A percentile compares a stretch with the other conserved stretches of the same genome.
phyloP scores from a whole-genome alignment of 1,140 invertebrate genomes.

The Pseudomyrmex sp. region DNA sequence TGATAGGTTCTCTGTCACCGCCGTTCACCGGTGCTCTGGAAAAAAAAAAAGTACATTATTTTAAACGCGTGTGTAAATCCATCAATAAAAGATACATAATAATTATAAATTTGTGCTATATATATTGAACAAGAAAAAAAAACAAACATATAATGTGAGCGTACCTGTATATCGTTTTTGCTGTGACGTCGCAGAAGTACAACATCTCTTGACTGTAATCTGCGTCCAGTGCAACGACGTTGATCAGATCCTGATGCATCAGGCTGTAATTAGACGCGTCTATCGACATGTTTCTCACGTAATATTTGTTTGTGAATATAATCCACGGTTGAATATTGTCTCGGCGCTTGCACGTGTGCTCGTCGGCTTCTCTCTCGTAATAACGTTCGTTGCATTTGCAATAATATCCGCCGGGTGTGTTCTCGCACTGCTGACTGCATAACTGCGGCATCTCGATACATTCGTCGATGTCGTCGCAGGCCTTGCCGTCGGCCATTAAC shows the following conservation, averaged over 20 bases:
- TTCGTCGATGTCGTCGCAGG: slow-evolving; percentile 97
- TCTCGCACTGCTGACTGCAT: slow-evolving; percentile 98
- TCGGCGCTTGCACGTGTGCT: slow-evolving; percentile 95
- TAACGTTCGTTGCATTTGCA: slow-evolving; percentile 98
- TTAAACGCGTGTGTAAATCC: too few species aligned
- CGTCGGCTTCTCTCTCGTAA: slow-evolving; percentile 94
- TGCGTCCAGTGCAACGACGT: slow-evolving; percentile 98
- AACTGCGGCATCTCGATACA: slow-evolving; percentile 95
- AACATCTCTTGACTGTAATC: slow-evolving; percentile 93
- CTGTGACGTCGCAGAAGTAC: slow-evolving; percentile 98
- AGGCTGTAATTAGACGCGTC: slow-evolving; percentile 95
- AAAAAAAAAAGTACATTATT: too few species aligned
- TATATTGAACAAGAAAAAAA: not conserved
- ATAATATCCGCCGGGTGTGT: slow-evolving; percentile 97
- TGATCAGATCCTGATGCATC: slow-evolving; percentile 97
- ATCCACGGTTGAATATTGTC: slow-evolving; percentile 95
- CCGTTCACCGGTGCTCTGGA: slow-evolving; percentile 79
- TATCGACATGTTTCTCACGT: slow-evolving; percentile 97
- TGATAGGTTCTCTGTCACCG: slow-evolving; percentile 91
- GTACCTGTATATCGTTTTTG: slow-evolving; percentile 94
- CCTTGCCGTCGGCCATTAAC: slow-evolving; percentile 93
- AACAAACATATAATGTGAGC: not conserved
- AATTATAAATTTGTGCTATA: not conserved
- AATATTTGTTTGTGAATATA: slow-evolving; percentile 99
- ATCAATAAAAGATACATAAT: too few species aligned